These are phyloP conservation scores for Piprites chloris DNA, from an alignment of 2,113 vertebrate genomes.

Conservation along the genomic window DNA sequence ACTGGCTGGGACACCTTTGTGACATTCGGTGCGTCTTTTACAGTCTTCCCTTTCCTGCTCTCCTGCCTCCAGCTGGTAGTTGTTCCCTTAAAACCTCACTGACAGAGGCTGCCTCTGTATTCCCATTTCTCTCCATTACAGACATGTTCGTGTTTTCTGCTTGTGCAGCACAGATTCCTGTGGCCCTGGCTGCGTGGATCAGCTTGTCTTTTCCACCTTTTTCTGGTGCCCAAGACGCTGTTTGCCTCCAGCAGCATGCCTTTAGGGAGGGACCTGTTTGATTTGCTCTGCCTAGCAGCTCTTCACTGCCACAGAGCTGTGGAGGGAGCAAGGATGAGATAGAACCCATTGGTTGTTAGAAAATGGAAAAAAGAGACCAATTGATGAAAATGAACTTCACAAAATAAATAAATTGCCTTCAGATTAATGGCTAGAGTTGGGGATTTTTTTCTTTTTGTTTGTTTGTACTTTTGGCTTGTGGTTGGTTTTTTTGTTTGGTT, in stretches of 20 bases:
- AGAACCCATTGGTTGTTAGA: neutral
- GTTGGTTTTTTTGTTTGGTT: neutral
- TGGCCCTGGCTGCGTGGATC: neutral
- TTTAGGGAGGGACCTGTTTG: neutral
- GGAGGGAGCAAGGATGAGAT: neutral
- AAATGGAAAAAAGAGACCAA: neutral
- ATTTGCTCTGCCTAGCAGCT: neutral
- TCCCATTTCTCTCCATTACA: neutral
- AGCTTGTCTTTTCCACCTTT: neutral
- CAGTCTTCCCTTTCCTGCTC: neutral
- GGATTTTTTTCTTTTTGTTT: neutral
- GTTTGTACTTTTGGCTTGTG: neutral
- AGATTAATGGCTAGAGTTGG: neutral
- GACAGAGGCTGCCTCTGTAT: neutral
- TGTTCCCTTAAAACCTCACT: neutral
- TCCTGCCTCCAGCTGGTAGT: neutral
- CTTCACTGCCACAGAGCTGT: neutral
- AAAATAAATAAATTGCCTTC: neutral
- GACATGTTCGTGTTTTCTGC: neutral
- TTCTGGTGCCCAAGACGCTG: neutral
- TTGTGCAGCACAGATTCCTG: neutral
- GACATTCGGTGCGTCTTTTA: neutral
- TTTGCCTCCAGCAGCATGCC: neutral
- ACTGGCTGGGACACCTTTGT: neutral
- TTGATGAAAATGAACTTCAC: neutral